Conservation (phyloP, 1,140 invertebrate genomes). For the Diabrotica undecimpunctata region DNA sequence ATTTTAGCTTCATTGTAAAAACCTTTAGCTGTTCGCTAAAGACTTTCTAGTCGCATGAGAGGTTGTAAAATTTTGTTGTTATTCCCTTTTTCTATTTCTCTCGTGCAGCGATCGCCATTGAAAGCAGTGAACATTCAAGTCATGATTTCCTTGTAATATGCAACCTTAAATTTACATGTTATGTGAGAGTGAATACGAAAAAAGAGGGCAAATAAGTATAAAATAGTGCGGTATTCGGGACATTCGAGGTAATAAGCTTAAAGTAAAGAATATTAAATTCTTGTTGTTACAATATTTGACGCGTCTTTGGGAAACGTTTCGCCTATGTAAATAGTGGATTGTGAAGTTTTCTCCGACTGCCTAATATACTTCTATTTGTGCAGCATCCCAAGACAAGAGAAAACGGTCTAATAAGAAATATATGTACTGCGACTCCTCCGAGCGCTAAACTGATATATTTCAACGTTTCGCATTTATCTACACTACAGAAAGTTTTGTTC, state of each 20-base stretch:
- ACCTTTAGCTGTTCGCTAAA: no score
- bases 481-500: no score
- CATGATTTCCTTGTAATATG: background rate
- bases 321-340: background rate
- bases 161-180: constrained; percentile 16
- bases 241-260: constrained; percentile 17
- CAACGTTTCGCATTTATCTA: no score
- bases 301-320: constrained; percentile 7
- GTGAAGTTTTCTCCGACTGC: background rate
- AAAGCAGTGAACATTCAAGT: background rate
- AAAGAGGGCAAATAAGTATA: constrained; percentile 9
- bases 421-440: background rate
- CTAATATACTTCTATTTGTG: constrained; percentile 1
- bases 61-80: no score
- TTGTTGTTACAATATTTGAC: constrained; percentile 13
- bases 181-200: constrained; percentile 12
- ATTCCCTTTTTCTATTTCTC: background rate
- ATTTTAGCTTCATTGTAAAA: no score
- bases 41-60: no score
- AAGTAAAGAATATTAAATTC: constrained; percentile 17
- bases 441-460: no score
- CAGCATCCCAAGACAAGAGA: background rate
- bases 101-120: background rate
- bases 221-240: constrained; percentile 14
- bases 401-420: constrained; percentile 1